A percentile compares a stretch with the other conserved stretches of the same genome.
Evolutionary conservation across 2,113 vertebrate species (phyloP).

Genomic region (Brachypteracias leptosomus): DNA sequence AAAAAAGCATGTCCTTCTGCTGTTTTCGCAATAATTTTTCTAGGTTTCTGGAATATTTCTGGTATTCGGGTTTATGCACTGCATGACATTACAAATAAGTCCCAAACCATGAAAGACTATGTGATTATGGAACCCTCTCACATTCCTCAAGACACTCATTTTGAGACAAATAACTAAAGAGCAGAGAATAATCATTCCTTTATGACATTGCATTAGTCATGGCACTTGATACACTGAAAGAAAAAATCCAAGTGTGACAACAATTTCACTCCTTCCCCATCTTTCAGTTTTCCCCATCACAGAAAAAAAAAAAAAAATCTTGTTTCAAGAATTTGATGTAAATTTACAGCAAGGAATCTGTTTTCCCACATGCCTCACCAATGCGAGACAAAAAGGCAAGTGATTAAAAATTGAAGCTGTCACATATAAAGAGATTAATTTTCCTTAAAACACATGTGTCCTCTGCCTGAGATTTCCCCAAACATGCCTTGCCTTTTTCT

Average conservation of each 20-base stretch:
- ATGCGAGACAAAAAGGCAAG: background rate
- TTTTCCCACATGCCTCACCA: background rate
- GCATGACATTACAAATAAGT: background rate
- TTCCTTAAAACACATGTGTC: background rate
- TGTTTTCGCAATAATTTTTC: background rate
- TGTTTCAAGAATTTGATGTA: background rate
- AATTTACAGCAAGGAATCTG: background rate
- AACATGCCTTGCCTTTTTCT: background rate
- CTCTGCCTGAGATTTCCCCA: background rate
- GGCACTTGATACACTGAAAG: background rate
- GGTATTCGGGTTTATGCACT: background rate
- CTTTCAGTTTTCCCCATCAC: background rate
- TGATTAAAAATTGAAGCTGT: slow-evolving; percentile 16
- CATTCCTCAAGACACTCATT: background rate
- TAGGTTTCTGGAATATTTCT: background rate
- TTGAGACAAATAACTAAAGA: background rate
- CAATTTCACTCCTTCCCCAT: background rate
- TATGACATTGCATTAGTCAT: background rate
- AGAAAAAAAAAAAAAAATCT: background rate
- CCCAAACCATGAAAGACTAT: background rate
- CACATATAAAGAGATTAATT: background rate
- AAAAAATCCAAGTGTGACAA: background rate
- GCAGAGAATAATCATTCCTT: background rate
- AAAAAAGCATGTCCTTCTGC: background rate
- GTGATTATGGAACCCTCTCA: background rate